Percentiles rank a stretch among this genome's conserved stretches.
Evolutionary conservation across 2,113 vertebrate genomes (phyloP).

Genomic region (Cololabis saira): DNA sequence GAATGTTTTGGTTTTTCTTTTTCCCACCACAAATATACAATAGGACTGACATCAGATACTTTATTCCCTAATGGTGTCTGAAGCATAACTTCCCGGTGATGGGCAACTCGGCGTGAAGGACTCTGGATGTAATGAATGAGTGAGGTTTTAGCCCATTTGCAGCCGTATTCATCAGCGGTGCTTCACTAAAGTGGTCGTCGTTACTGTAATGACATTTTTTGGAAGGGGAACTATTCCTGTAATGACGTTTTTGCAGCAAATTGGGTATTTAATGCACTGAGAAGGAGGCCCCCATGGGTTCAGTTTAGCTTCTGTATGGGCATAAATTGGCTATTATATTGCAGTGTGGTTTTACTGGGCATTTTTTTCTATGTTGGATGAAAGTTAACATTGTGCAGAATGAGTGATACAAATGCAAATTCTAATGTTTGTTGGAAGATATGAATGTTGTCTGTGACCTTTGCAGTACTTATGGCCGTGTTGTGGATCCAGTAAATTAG

Average conservation of each 20-base stretch:
- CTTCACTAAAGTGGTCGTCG: constrained; percentile 6
- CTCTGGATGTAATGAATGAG: constrained; percentile 28
- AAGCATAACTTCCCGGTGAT: constrained; percentile 19
- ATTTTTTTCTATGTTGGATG: constrained; percentile 14
- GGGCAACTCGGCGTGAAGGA: constrained; percentile 36
- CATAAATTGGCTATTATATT: constrained; percentile 41
- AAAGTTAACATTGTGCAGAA: constrained; percentile 35
- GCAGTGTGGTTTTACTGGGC: constrained; percentile 22
- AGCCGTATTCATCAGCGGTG: constrained; percentile 2
- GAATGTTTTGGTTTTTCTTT: neutral
- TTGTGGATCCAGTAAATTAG: constrained; percentile 10
- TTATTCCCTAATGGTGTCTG: constrained; percentile 23
- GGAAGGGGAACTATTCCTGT: constrained; percentile 27
- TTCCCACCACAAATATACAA: neutral
- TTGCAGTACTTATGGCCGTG: constrained; percentile 4
- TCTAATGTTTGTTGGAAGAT: constrained; percentile 28
- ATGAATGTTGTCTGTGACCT: constrained; percentile 29
- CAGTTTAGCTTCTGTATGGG: constrained; percentile 24
- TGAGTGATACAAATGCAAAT: constrained; percentile 31
- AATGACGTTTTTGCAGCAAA: constrained; percentile 46
- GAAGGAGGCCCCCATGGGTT: constrained; percentile 21
- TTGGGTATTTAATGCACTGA: constrained; percentile 48
- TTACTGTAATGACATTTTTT: constrained; percentile 57
- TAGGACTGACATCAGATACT: constrained; percentile 20
- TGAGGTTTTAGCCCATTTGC: constrained; percentile 22